phyloP scores from a whole-genome alignment of 2,888 invertebrate species.

The Panorpa germanica region DNA sequence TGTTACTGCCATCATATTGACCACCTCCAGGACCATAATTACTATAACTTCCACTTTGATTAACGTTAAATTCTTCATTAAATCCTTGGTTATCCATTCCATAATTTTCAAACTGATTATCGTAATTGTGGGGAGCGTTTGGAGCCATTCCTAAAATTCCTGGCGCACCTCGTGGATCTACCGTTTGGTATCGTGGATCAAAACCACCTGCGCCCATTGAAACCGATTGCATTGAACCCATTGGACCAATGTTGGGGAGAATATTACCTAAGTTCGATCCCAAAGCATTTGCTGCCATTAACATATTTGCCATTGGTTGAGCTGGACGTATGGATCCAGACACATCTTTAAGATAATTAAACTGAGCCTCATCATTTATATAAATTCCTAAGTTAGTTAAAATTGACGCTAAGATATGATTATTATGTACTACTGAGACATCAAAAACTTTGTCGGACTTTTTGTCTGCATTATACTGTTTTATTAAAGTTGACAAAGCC shows the following conservation, averaged over 20 bases:
- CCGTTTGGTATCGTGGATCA: conserved; percentile 27
- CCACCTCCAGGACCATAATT: conserved; percentile 10
- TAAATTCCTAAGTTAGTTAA: conserved; percentile 40
- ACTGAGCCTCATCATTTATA: conserved; percentile 35
- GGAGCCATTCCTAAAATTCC: conserved; percentile 37
- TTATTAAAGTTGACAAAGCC: conserved; percentile 36
- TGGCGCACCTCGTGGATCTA: conserved; percentile 29
- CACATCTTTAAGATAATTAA: conserved; percentile 15
- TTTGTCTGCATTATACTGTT: conserved; percentile 39
- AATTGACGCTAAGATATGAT: conserved; percentile 33
- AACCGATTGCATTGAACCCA: conserved; percentile 15
- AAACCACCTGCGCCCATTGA: conserved; percentile 8
- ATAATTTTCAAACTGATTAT: conserved; percentile 23
- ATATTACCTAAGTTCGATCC: conserved; percentile 17
- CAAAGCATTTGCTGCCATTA: conserved; percentile 28
- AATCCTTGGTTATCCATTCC: conserved; percentile 9
- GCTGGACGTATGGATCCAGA: neutral
- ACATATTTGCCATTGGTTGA: conserved; percentile 19
- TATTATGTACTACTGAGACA: conserved; percentile 28
- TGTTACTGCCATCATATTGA: too few relatives aligned
- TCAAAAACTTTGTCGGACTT: conserved; percentile 33
- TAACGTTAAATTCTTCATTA: neutral
- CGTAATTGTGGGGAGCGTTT: conserved; percentile 30
- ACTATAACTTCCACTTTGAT: conserved; percentile 11
- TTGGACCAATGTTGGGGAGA: conserved; percentile 25